Percentiles rank a stretch among this genome's conserved stretches.
These are phyloP conservation scores for Hypolimnas misippus DNA, from an alignment of 2,888 invertebrate species.

Conservation along the genomic window DNA sequence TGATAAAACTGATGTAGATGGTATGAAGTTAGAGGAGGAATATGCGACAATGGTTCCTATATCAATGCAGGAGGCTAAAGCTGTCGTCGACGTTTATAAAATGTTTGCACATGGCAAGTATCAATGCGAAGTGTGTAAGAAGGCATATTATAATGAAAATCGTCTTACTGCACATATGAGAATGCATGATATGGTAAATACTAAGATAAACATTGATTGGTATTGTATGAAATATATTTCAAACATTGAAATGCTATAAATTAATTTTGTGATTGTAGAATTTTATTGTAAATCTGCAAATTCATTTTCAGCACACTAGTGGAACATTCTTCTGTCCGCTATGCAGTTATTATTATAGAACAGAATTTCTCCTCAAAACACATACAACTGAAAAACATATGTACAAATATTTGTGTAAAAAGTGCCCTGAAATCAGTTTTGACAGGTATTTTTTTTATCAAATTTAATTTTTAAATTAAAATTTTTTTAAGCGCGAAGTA, in stretches of 20 bases:
- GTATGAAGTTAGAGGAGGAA: conserved; percentile 63
- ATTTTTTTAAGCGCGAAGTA: too few relatives aligned
- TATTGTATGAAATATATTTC: background rate
- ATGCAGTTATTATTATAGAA: conserved; percentile 71
- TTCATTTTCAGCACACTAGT: conserved; percentile 62
- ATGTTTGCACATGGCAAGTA: conserved; percentile 58
- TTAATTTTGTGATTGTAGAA: too few relatives aligned
- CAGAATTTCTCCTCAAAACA: conserved; percentile 66
- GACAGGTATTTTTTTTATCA: conserved; percentile 46
- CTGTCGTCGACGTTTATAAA: conserved; percentile 66
- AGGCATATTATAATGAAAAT: conserved; percentile 57
- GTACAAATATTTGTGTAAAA: conserved; percentile 76
- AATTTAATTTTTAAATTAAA: background rate
- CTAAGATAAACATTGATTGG: conserved; percentile 1
- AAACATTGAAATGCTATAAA: background rate
- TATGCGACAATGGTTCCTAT: conserved; percentile 69
- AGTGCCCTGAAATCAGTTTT: conserved; percentile 74
- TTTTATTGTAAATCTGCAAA: too few relatives aligned
- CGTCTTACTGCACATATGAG: conserved; percentile 60
- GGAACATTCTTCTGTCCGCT: conserved; percentile 64
- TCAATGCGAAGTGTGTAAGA: conserved; percentile 62
- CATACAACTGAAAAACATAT: conserved; percentile 75
- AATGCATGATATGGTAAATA: conserved; percentile 72
- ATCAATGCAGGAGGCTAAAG: conserved; percentile 65
- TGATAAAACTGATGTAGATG: conserved; percentile 50